Base-by-base conservation (phyloP, 1,140 invertebrate species). In the Caenorhabditis elegans region DNA sequence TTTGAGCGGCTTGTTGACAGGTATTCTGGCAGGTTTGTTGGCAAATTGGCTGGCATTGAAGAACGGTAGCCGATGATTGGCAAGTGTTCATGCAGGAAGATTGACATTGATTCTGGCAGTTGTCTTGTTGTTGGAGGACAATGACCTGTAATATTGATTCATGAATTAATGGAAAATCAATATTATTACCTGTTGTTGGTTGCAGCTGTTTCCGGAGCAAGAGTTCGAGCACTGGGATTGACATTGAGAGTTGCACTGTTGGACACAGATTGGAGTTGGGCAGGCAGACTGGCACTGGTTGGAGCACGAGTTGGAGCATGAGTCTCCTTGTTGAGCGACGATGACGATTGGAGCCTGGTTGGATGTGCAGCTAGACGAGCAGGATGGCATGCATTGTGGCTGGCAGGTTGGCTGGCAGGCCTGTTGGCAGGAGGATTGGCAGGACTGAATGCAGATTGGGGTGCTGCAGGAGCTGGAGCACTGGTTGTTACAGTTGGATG, bases 81-180 rank as follows among this genome's bases (percentile, higher is more conserved):
- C 80, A 81, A 53, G 80, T 81, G 70, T 76, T 81, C 80, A 81
- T 81, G 80, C 80, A 81, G 0, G 28, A 70, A 28, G 46, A 70
- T 60, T 81, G 80, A 70, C 80, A 81, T 19, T 36, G 36, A n/a
- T 76, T 36, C 47, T 81, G 80, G 80, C 80, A 81, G 36, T 49
- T 81, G 80, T 81, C 53, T 60, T 81, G 80, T 49, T 81, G 80
- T 48, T 81, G 80, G 65, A 76, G 53, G 75, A 81, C 80, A 70
- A 81, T 77, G 65, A 81, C 49, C 65, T 51, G 65, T 8, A 70
- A 60, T 6, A 24, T 26, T 39, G 28, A n/a, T n/a, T n/a, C n/a
- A n/a, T n/a, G n/a, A n/a, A n/a, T n/a, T n/a, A n/a, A n/a, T n/a
- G n/a, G n/a, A n/a, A n/a, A n/a, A n/a, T n/a, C n/a, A 48, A 80